phyloP scores from a whole-genome alignment of 2,113 vertebrate genomes.

The Tautogolabrus adspersus region DNA sequence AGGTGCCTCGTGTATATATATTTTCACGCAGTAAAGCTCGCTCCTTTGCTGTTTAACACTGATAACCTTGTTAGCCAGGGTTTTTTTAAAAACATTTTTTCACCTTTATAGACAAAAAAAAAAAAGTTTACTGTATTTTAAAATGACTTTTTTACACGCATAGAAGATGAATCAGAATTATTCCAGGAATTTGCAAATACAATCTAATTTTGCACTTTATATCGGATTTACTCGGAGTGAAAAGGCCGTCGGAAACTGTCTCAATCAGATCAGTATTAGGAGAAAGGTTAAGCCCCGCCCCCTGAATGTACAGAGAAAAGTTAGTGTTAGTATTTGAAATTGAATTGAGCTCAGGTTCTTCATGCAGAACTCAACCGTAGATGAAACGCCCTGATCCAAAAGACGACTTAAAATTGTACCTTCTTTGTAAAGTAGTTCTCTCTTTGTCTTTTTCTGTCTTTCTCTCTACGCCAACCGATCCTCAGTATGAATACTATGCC shows the following conservation, averaged over 20 bases:
- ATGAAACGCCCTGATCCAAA: constrained; percentile 31
- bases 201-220: constrained; percentile 88
- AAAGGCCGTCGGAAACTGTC: constrained; percentile 70
- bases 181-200: constrained; percentile 87
- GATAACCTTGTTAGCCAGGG: constrained; percentile 79
- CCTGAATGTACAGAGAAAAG: constrained; percentile 77
- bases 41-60: constrained; percentile 77
- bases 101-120: constrained; percentile 75
- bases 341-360: constrained; percentile 72
- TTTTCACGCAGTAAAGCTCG: constrained; percentile 71
- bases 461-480: constrained; percentile 56
- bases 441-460: not conserved
- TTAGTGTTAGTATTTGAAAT: constrained; percentile 48
- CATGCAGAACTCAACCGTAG: constrained; percentile 62
- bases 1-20: constrained; percentile 86
- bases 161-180: constrained; percentile 71
- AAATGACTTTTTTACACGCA: constrained; percentile 81
- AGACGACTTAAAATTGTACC: constrained; percentile 21
- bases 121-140: constrained; percentile 77
- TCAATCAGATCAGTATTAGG: constrained; percentile 56
- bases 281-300: constrained; percentile 17
- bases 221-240: constrained; percentile 74
- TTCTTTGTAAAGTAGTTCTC: constrained; percentile 26
- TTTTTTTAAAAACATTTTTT: constrained; percentile 78
- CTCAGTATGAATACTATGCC: constrained; percentile 75